Percentiles rank a stretch among this genome's conserved stretches.
Evolutionary conservation across 2,797 vertebrate genomes (phyloP).

Genomic region (Coccyzus lansbergi): DNA sequence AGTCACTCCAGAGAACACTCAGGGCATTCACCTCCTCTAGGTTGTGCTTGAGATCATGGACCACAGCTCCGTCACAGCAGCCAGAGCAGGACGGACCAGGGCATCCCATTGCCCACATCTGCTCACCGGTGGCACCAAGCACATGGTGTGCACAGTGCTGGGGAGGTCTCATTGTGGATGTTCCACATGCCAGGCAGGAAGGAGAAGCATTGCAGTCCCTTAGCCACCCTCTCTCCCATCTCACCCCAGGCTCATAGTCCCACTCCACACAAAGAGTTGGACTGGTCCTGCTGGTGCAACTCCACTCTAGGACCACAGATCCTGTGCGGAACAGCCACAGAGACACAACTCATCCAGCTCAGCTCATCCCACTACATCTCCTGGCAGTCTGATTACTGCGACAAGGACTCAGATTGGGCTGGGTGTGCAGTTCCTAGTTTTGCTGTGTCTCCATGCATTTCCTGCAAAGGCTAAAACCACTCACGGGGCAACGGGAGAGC

Average conservation of each 20-base stretch:
- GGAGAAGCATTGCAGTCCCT: rapidly evolving
- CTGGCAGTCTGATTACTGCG: not conserved
- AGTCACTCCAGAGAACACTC: not conserved
- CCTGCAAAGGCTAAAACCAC: not conserved
- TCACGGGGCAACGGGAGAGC: not conserved
- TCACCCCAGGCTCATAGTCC: rapidly evolving
- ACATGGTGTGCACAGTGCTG: rapidly evolving
- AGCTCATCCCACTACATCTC: not conserved
- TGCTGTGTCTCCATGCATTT: not conserved
- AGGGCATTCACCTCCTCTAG: not conserved
- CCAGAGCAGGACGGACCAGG: not conserved
- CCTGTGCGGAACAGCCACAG: not conserved
- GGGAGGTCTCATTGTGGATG: not conserved
- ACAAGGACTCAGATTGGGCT: rapidly evolving
- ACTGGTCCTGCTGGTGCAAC: not conserved
- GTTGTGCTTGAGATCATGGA: not conserved
- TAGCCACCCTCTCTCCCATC: not conserved
- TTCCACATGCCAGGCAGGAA: not conserved
- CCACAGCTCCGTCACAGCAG: rapidly evolving
- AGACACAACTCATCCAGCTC: not conserved
- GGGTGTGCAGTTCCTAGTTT: rapidly evolving
- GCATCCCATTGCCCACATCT: not conserved
- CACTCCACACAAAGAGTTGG: not conserved
- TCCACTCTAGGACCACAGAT: not conserved
- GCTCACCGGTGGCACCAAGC: not conserved